Conservation (phyloP, 2,888 invertebrate species). For the Diabrotica balteata region DNA sequence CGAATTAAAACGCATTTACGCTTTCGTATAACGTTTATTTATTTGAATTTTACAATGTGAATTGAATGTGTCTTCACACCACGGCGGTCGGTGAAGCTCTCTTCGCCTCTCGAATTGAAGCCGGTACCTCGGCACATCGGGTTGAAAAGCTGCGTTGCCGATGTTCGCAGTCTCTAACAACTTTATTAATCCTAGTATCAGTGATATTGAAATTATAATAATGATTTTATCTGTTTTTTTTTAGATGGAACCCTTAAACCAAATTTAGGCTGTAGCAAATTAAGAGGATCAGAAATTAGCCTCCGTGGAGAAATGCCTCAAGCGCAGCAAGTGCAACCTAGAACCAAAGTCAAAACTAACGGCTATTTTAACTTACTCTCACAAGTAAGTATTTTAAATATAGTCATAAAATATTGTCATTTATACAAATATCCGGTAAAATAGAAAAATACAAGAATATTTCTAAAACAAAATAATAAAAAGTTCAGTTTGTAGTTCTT, state of each 20-base stretch:
- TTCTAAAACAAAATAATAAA: no score
- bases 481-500: no score
- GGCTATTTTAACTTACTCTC: conserved; percentile 72
- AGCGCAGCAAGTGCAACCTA: conserved; percentile 50
- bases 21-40: no score
- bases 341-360: conserved; percentile 71
- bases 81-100: no score
- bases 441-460: neutral
- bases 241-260: conserved; percentile 39
- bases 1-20: no score
- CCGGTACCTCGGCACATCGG: no score
- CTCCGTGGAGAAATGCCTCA: conserved; percentile 57
- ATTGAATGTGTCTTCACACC: no score
- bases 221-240: neutral
- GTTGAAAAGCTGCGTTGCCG: no score
- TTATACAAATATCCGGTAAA: neutral
- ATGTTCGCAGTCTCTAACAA: no score
- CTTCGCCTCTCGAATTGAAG: no score
- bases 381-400: conserved; percentile 60
- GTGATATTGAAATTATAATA: neutral
- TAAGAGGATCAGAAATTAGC: conserved; percentile 62
- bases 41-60: no score
- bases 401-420: neutral
- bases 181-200: no score
- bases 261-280: conserved; percentile 61